Percentiles rank a stretch among this genome's conserved stretches.
Evolutionary conservation across 2,113 vertebrate species (phyloP).

Genomic region (Misgurnus anguillicaudatus): DNA sequence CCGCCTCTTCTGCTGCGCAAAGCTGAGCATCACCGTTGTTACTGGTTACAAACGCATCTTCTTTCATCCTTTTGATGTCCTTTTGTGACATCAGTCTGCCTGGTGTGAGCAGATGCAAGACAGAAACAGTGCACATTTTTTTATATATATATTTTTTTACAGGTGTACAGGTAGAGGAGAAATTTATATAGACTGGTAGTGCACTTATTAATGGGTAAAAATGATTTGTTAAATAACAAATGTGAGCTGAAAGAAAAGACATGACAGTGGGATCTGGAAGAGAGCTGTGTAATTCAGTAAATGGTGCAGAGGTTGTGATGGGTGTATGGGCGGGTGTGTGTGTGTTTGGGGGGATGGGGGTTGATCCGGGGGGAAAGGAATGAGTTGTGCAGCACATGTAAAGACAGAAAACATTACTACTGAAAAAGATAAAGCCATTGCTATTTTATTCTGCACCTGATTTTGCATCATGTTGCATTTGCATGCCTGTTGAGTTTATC

Average conservation of each 20-base stretch:
- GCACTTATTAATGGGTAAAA: background rate
- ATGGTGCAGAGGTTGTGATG: constrained; percentile 33
- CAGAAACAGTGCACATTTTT: background rate
- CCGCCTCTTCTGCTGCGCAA: background rate
- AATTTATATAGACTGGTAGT: no score
- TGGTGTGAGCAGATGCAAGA: constrained; percentile 13
- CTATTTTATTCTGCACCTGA: background rate
- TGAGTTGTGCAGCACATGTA: constrained; percentile 18
- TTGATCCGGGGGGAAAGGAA: constrained; percentile 21
- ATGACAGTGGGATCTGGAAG: background rate
- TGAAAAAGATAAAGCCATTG: background rate
- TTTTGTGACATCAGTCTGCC: constrained; percentile 10
- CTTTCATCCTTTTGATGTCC: background rate
- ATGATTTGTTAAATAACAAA: background rate
- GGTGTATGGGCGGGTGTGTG: background rate
- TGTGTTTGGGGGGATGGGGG: background rate
- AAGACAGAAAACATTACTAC: constrained; percentile 3
- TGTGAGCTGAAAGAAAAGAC: background rate
- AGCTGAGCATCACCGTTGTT: background rate
- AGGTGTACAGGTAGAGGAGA: background rate
- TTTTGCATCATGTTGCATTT: background rate
- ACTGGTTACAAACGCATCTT: constrained; percentile 4
- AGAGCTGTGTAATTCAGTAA: background rate
- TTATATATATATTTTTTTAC: background rate
- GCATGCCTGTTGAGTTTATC: constrained; percentile 11